These are phyloP conservation scores for Todiramphus saurophagus DNA, from an alignment of 2,113 vertebrate genomes.

Conservation along the genomic window DNA sequence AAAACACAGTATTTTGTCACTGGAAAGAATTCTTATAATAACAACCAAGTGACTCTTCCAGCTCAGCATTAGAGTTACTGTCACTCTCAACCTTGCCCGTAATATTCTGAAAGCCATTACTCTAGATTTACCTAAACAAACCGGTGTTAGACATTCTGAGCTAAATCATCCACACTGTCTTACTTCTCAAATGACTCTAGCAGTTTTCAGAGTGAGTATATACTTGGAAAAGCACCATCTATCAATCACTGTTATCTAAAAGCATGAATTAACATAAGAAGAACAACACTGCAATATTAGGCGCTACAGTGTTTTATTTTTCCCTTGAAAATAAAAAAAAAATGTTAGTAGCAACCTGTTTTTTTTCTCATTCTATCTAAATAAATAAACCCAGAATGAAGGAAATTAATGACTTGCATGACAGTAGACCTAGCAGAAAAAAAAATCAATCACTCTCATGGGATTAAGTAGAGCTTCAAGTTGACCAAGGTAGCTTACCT, in stretches of 20 bases:
- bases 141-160: background rate
- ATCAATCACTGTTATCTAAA: constrained; percentile 46
- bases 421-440: background rate
- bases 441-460: constrained; percentile 9
- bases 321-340: background rate
- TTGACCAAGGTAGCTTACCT: constrained; percentile 57
- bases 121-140: constrained; percentile 29
- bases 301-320: background rate
- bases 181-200: constrained; percentile 32
- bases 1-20: background rate
- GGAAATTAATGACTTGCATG: constrained; percentile 5
- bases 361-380: background rate
- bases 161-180: constrained; percentile 18
- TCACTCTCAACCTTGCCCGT: background rate
- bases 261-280: constrained; percentile 49
- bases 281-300: constrained; percentile 5
- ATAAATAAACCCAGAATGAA: background rate
- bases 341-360: background rate
- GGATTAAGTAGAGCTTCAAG: constrained; percentile 51
- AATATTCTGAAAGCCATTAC: constrained; percentile 12
- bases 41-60: background rate
- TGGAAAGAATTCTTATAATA: background rate
- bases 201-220: constrained; percentile 40
- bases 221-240: constrained; percentile 51
- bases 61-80: background rate